phyloP scores from a whole-genome alignment of 2,113 vertebrate species.

The Ailurus styani region DNA sequence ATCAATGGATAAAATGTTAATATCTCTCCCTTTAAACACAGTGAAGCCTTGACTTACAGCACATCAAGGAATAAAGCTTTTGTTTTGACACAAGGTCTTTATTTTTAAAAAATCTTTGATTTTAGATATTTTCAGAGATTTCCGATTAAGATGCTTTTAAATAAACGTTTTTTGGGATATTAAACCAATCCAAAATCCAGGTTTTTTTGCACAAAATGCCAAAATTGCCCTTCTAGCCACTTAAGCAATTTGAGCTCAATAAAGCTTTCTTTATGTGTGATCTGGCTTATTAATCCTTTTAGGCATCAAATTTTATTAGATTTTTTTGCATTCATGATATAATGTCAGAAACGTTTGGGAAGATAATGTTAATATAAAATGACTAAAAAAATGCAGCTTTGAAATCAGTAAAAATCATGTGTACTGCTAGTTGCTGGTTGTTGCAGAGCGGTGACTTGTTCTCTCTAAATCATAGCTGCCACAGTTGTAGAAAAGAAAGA shows the following conservation, averaged over 20 bases:
- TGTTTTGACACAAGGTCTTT: neutral
- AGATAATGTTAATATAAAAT: neutral
- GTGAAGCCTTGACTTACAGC: neutral
- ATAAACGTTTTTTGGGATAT: neutral
- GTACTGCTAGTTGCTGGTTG: neutral
- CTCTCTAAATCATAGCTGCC: neutral
- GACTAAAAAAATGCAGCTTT: constrained; percentile 13
- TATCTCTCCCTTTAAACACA: neutral
- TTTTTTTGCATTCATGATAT: neutral
- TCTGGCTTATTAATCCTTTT: neutral
- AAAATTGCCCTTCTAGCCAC: neutral
- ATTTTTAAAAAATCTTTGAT: neutral
- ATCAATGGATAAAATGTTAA: neutral
- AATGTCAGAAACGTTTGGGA: neutral
- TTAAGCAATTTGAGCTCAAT: neutral
- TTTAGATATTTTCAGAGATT: constrained; percentile 19
- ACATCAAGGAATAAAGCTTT: neutral
- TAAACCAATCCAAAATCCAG: neutral
- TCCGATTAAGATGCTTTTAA: constrained; percentile 6
- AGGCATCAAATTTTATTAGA: neutral
- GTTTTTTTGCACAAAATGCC: neutral
- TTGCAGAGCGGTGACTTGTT: neutral
- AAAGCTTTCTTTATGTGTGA: neutral
- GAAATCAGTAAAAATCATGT: neutral
- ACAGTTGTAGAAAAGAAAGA: neutral